Base-by-base conservation (phyloP, 53 echinoderm and acorn worm species). In the Antedon mediterranea region DNA sequence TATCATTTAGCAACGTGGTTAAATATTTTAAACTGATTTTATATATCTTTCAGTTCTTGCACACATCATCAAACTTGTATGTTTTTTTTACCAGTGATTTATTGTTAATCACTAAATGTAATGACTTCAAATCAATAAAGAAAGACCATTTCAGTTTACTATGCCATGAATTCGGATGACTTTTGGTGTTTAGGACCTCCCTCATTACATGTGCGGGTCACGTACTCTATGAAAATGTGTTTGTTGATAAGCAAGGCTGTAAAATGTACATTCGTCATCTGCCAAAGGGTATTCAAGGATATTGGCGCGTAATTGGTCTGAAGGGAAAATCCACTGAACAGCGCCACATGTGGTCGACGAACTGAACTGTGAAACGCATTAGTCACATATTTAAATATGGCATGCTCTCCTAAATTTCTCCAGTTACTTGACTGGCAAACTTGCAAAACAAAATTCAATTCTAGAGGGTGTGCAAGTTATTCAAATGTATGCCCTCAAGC, bases 311-410 rank as follows among this genome's bases (percentile, higher is more conserved):
- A 57, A 57, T 57, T 57, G 57, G 57, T 57, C 57, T 57, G 57
- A 57, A 26, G 57, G 57, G 57, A 57, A 57, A 57, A 57, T 57
- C 57, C 57, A 57, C 57, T 57, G 57, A 57, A 57, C 57, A 57
- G 57, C 57, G 57, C 57, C 57, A 57, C 57, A 57, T 57, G 57
- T 8, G 57, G 57, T 57, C 57, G 23, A 15, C 57, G 57, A 57
- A 26, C 57, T 23, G 57, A 18, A 57, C 57, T 57, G 57, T 26
- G 23, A 57, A 57, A 57, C 57, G 57, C 57, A 57, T 57, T 57
- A 57, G 57, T 57, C 57, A 57, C 57, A 57, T 57, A 57, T 57
- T 57, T 57, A 57, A 57, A 57, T 57, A 57, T 57, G 57, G 57
- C 57, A 57, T 57, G 57, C 20, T 57, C 57, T 57, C 57, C 23